Base-by-base conservation (phyloP, 1,140 invertebrate species). In the Panagrolaimus sp. region DNA sequence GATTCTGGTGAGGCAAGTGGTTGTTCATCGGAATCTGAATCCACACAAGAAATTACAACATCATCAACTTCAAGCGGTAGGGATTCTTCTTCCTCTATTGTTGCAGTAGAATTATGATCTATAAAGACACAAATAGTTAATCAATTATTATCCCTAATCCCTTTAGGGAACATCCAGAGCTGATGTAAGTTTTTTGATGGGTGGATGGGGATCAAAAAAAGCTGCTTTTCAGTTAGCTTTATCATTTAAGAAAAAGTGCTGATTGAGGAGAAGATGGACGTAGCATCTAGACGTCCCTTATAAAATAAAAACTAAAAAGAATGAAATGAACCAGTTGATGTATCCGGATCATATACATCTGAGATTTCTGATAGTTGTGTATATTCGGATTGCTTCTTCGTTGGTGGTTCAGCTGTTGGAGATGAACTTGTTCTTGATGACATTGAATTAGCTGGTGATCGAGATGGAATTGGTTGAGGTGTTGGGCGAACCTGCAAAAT, bases 401-500 rank as follows among this genome's bases (percentile, higher is more conserved):
- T 38, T 38, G 31, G 31, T 27, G 43, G 57, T 16, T 65, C 46
- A 27, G 69, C 20, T 23, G 61, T 11, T 16, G 51, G 51, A 20
- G 51, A 27, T 11, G 51, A 57, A 9, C 7, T 38, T 38, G 31
- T 4, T 38, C 2, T 38, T 38, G 31, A 4, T 38, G 31, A 38
- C 31, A 38, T 38, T 38, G 31, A 38, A 38, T 38, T 38, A 38
- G 7, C 7, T 38, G 31, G 31, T 38, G 31, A 38, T 38, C 31
- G 31, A 38, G 31, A 38, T 4, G 43, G 61, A 25, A 13, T 67
- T 64, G 43, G 69, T 51, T 71, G 70, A 16, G 65, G 72, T 46
- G 72, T 74, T 45, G 72, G 72, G 5, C 67, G 72, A 44, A 74
- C 72, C 72, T 74, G 71, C 16, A 70, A 70, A 57, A 47, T 38